Evolutionary conservation across 2,113 vertebrate species (phyloP).

Genomic region (Tragelaphus imberbis): DNA sequence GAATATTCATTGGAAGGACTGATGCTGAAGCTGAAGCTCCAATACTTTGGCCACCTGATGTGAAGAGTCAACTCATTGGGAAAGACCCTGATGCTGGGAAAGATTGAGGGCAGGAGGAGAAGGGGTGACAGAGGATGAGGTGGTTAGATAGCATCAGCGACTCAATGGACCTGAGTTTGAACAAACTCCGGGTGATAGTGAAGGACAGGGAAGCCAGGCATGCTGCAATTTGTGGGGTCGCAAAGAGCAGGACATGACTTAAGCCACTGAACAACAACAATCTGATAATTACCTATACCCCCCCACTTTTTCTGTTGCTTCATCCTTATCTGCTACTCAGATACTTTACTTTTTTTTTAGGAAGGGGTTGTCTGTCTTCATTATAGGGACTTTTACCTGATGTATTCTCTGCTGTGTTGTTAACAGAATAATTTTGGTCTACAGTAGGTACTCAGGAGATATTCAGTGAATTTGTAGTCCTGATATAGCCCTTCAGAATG

Average conservation of each 20-base stretch:
- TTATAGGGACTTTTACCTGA: neutral
- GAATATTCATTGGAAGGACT: neutral
- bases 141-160: neutral
- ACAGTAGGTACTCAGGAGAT: neutral
- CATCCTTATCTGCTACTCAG: neutral
- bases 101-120: neutral
- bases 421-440: neutral
- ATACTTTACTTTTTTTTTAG: neutral
- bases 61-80: neutral
- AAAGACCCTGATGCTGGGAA: neutral
- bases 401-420: neutral
- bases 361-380: neutral
- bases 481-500: neutral
- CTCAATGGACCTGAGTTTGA: neutral
- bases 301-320: neutral
- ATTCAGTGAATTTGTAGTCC: neutral
- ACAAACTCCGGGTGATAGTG: neutral
- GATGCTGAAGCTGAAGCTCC: neutral
- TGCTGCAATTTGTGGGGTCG: accelerated
- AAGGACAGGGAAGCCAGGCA: neutral
- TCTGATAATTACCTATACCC: neutral
- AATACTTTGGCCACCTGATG: neutral
- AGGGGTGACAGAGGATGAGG: neutral
- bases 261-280: neutral
- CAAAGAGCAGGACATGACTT: neutral